Base-by-base conservation (phyloP, 2,113 vertebrate genomes). In the Hippolais icterina region DNA sequence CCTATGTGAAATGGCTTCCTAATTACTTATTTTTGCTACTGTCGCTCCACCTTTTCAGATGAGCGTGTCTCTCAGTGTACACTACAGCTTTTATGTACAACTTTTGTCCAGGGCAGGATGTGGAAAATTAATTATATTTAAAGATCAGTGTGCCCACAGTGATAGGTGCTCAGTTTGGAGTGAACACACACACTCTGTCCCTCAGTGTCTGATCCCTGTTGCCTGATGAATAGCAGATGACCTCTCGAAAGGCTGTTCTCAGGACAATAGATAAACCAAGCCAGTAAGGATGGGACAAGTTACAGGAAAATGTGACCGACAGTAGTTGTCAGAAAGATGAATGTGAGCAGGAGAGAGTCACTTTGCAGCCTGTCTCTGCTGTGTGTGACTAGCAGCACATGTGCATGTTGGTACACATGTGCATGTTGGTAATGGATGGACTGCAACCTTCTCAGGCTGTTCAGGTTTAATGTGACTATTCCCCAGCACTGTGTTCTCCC, bases 21-120 rank as follows among this genome's bases (percentile, higher is more conserved):
- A 60, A 42, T 88, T 33, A 42, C 65, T 83, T 90, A 52, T 37
- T 60, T 82, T 65, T 83, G 39, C 57, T 56, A 8, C 33, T 83
- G 28, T 42, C 86, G 39, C 61, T 78, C 39, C 5, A 52, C 22
- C 19, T 86, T 59, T 49, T 35, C 57, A 70, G 35, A 28, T 83
- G 53, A 94, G 20, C 0, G 0, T 70, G 6, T 69, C 9, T 83
- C n/a, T 75, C 8, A 0, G 27, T 59, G 10, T 54, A 37, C 4
- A 3, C 10, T 35, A 20, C 35, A 94, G 54, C 59, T 90, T 84
- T 37, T 1, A 0, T 29, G 6, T 50, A 7, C n/a, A n/a, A 23
- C 8, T 9, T 29, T 81, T 71, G 37, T 54, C 42, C 28, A 28
- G 70, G 41, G 16, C 47, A 80, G 49, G 10, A 33, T 53, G 23